A percentile compares a stretch with the other conserved stretches of the same genome.
Evolutionary conservation across 2,797 vertebrate genomes (phyloP).

Genomic region (Poeciliopsis infans): DNA sequence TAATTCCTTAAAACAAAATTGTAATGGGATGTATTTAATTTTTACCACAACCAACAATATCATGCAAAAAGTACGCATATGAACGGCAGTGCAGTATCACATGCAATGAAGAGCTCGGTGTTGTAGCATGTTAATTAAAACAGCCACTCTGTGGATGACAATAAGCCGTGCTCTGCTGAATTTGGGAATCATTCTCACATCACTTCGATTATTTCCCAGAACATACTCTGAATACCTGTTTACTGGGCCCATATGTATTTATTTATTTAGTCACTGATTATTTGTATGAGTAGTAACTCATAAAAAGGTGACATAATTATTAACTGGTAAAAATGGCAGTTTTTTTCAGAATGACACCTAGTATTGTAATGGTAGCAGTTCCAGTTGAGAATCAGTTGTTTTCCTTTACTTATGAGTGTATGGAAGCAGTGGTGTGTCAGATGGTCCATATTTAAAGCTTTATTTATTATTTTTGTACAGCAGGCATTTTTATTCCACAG

Average conservation of each 20-base stretch:
- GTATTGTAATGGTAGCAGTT: background rate
- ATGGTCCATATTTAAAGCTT: background rate
- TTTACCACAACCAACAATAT: slow-evolving; percentile 16
- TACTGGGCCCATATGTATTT: slow-evolving; percentile 52
- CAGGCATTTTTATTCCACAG: background rate
- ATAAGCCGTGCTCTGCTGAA: slow-evolving; percentile 9
- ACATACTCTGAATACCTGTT: slow-evolving; percentile 33
- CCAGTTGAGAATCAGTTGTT: background rate
- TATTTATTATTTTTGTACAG: background rate
- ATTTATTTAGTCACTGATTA: slow-evolving; percentile 50
- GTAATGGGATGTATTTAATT: slow-evolving; percentile 37
- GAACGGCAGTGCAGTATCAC: background rate
- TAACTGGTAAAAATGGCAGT: background rate
- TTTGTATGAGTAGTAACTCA: background rate
- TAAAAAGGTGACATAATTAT: background rate
- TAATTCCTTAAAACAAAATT: slow-evolving; percentile 23
- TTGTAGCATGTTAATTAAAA: slow-evolving; percentile 15
- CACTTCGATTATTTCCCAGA: slow-evolving; percentile 17
- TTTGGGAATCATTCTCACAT: slow-evolving; percentile 29
- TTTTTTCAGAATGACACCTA: background rate
- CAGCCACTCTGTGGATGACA: slow-evolving; percentile 5
- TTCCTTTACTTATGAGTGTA: background rate
- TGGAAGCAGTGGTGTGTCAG: background rate
- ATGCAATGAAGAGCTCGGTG: background rate
- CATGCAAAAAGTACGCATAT: background rate